Evolutionary conservation across 2,888 invertebrate genomes (phyloP), one percentile per base, ranked within the genome.

Genomic region (Campoletis raptor): DNA sequence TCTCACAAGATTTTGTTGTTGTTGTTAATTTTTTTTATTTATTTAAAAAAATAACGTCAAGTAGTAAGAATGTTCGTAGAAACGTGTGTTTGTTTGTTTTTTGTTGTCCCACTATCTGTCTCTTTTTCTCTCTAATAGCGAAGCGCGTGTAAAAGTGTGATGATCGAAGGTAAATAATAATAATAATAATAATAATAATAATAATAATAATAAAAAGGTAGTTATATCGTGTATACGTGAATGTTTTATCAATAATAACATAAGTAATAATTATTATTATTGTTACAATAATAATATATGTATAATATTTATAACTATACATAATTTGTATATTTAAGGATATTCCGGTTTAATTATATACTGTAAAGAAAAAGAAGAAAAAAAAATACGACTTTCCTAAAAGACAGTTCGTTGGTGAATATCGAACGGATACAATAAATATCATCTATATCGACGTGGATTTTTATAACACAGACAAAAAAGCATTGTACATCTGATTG

Each of bases 1-100:
- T 90, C 84, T 87, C 81, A 81, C 85, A 89, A 74, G 52, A 81
- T 73, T 66, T 66, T 67, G 21, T 42, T 24, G 7, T 12, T n/a
- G n/a, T n/a, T n/a, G n/a, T 57, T 30, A 30, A n/a, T n/a, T 24
- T 18, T 66, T n/a, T 66, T 24, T n/a, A 0, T 69, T 78, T 36
- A 40, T 78, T 89, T 89, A 90, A 88, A 90, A 92, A 90, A 90
- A 91, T 88, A 89, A 89, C 57, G 83, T 86, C 88, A 86, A 85
- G 81, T 86, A 74, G 86, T 89, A 89, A 87, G 85, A 90, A 88
- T 88, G 85, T 83, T 84, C 67, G 81, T 88, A 88, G 87, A 90
- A 88, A 89, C 87, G 81, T 66, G 57, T 67, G 15, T 73, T 67
- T 21, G 30, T n/a, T 57, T 61, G 69, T 67, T 24, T 66, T 45